These are phyloP conservation scores for Blastobasis lacticolella DNA, from an alignment of 2,888 invertebrate species.

Conservation along the genomic window DNA sequence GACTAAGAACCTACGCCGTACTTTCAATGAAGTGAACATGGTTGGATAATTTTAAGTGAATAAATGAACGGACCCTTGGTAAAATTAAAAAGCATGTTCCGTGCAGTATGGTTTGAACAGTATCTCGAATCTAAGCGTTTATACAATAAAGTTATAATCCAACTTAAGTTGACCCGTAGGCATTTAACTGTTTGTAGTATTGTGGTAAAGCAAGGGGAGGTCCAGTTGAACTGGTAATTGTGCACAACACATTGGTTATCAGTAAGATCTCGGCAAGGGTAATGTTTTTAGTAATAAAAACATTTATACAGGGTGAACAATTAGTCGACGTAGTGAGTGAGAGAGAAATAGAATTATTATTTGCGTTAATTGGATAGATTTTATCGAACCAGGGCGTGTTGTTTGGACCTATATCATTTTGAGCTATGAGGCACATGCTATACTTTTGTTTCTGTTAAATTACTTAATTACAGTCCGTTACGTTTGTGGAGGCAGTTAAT, in stretches of 20 bases:
- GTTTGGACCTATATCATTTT: slow-evolving; percentile 12
- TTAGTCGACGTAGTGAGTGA: slow-evolving; percentile 24
- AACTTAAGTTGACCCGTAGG: not conserved
- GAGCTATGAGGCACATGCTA: not conserved
- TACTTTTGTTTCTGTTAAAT: not conserved
- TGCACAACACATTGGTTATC: slow-evolving; percentile 12
- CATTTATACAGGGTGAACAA: slow-evolving; percentile 30
- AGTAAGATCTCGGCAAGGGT: slow-evolving; percentile 20
- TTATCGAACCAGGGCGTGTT: slow-evolving; percentile 31
- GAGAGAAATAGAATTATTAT: slow-evolving; percentile 40
- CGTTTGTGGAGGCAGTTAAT: no score
- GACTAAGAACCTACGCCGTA: no score
- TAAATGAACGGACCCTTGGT: not conserved
- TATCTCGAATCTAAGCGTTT: slow-evolving; percentile 5
- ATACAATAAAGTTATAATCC: slow-evolving; percentile 2
- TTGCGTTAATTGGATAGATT: slow-evolving; percentile 43
- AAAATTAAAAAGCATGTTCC: not conserved
- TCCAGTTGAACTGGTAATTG: slow-evolving; percentile 14
- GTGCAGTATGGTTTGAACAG: slow-evolving; percentile 1
- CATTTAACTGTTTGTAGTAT: no score
- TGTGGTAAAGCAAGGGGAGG: slow-evolving; percentile 5
- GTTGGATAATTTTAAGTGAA: not conserved
- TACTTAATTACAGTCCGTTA: no score
- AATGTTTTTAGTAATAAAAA: slow-evolving; percentile 29
- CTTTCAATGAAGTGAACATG: no score